Evolutionary conservation across 2,888 invertebrate genomes (phyloP).

Genomic region (Trichogramma evanescens): DNA sequence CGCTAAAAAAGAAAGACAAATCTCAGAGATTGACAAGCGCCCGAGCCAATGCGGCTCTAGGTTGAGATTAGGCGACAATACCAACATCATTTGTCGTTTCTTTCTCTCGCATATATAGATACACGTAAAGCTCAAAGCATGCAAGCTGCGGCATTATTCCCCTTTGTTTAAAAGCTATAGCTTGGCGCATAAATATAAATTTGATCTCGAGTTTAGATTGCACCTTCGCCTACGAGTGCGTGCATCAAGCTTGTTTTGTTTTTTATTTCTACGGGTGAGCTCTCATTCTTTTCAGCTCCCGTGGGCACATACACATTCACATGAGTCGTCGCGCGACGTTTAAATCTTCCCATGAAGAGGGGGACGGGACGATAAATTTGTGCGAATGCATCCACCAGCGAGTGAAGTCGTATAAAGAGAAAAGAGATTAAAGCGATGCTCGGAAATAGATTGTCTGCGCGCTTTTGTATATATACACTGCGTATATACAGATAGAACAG

Average conservation of each 20-base stretch:
- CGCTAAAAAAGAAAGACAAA: not conserved
- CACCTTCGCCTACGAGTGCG: not conserved
- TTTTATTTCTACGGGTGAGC: not conserved
- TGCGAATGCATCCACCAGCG: too few relatives aligned
- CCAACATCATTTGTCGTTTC: constrained; percentile 31
- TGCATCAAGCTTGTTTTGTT: not conserved
- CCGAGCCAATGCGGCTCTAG: constrained; percentile 3
- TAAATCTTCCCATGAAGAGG: too few relatives aligned
- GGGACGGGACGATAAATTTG: too few relatives aligned
- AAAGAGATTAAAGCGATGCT: too few relatives aligned
- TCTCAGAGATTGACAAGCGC: constrained; percentile 8
- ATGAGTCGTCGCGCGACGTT: too few relatives aligned
- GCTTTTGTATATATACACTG: too few relatives aligned
- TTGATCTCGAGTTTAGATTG: constrained; percentile 34
- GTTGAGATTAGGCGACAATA: constrained; percentile 31
- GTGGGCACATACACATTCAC: too few relatives aligned
- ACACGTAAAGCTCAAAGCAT: too few relatives aligned
- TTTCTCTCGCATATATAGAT: not conserved
- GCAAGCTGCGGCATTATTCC: not conserved
- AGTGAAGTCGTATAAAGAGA: too few relatives aligned
- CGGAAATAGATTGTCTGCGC: too few relatives aligned
- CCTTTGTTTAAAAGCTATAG: constrained; percentile 11
- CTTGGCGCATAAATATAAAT: constrained; percentile 34
- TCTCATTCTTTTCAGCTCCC: not conserved
- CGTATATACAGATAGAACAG: too few relatives aligned